A percentile compares a stretch with the other conserved stretches of the same genome.
Conservation (phyloP, 2,797 vertebrate species). For the Microctenopoma stevenorrisi region DNA sequence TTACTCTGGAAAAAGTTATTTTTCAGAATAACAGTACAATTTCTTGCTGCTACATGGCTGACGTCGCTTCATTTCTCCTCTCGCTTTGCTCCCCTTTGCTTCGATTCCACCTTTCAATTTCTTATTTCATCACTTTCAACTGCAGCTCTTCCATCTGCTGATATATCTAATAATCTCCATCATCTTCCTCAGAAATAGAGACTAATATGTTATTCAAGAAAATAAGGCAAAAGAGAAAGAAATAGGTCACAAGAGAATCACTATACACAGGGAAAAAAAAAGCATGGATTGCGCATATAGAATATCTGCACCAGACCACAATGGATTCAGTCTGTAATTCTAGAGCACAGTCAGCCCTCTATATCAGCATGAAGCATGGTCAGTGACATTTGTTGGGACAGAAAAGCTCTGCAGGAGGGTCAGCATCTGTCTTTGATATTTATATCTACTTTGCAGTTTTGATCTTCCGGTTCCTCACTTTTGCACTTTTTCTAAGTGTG, state of each 20-base stretch:
- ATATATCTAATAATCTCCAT: constrained; percentile 19
- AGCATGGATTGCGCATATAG: constrained; percentile 32
- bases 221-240: constrained; percentile 47
- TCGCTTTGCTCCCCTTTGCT: not conserved
- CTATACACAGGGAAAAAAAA: constrained; percentile 36
- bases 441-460: constrained; percentile 40
- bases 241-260: constrained; percentile 33
- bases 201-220: constrained; percentile 60
- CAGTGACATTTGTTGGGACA: constrained; percentile 34
- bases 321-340: constrained; percentile 44
- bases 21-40: not conserved
- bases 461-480: constrained; percentile 37
- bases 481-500: constrained; percentile 33
- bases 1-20: not conserved
- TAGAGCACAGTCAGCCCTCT: constrained; percentile 7
- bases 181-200: constrained; percentile 32
- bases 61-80: not conserved
- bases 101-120: constrained; percentile 35
- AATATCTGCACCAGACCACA: constrained; percentile 47
- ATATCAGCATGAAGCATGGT: constrained; percentile 45
- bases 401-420: constrained; percentile 33
- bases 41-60: not conserved
- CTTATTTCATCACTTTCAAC: constrained; percentile 28
- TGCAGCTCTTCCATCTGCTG: constrained; percentile 7
- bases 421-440: constrained; percentile 48